Evolutionary conservation across 2,888 invertebrate species (phyloP), one percentile per base, ranked within the genome.

Genomic region (Endomychus coccineus): DNA sequence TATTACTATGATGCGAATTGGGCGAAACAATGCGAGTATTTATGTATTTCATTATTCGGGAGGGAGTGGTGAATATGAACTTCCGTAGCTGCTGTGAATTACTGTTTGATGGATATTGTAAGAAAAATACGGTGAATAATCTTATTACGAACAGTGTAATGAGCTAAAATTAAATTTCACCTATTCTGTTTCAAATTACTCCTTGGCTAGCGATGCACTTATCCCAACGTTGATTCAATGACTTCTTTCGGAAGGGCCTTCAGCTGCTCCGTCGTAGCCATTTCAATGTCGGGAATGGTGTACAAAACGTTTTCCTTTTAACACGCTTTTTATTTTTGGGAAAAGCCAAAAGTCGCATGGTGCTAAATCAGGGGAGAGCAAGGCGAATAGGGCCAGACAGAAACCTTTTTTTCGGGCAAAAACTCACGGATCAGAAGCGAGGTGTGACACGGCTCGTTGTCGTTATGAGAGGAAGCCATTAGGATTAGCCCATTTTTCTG

Each of bases 401-500:
- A 6, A 25, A 25, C 27, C 6, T 25, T 10, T 10, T 25, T 25
- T 25, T 25, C 27, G n/a, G 27, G 5, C 27, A n/a, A 25, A 25
- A 25, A 25, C 11, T 25, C 7, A 10, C 27, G 27, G 11, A 25
- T 25, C 27, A 25, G 27, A 25, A 25, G 11, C 27, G 27, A 25
- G 11, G 7, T 25, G 27, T 25, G 27, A 10, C 27, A 25, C 27
- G 27, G 21, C n/a, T 6, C 21, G n/a, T 19, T 19, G 21, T 19
- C 21, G 21, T 19, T 19, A 19, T 19, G 6, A 19, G 10, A 11
- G 27, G 27, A 25, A 25, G 11, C 9, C 27, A 25, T n/a, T n/a
- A 25, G n/a, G 5, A 32, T 34, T 34, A 23, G 31, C 23, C 16
- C 34, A 43, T 34, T 40, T 44, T 40, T 44, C 42, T 33, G 39